Base-by-base conservation (phyloP, 2,113 vertebrate genomes). In the Scolopax mira region DNA sequence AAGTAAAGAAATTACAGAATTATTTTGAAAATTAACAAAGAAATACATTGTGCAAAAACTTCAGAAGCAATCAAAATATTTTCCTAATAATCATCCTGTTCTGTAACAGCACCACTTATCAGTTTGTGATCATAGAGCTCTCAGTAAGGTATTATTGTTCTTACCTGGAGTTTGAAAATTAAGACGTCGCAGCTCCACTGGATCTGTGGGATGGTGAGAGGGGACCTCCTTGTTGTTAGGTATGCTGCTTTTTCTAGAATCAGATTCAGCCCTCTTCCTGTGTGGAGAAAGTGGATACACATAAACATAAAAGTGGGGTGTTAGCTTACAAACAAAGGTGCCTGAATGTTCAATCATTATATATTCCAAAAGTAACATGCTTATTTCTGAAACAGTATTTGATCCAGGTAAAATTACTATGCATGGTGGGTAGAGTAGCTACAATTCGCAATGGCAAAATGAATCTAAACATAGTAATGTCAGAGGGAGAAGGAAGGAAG, bases 161-260 rank as follows among this genome's bases (percentile, higher is more conserved):
- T 98, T 98, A 99, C 99, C 99, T 11, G 99, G 99, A 15, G 99
- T 99, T 97, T 99, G 99, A 97, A 99, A 99, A 98, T 99, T 99
- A 97, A 99, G 99, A 75, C 99, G 98, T 46, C 99, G 98, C 30
- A 99, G 98, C 95, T 99, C 99, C 41, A 99, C 99, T 1, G 99
- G 99, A 83, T 99, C 99, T 25, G 99, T 99, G 80, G 99, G 99
- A 54, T 99, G 98, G 79, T 99, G 99, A 62, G 99, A 98, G 6
- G 99, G 99, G 89, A 99, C 97, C 94, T 99, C 99, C 82, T 99
- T 99, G 97, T 97, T 99, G 97, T 99, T 99, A 28, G 99, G 99
- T 51, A 99, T 98, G 88, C 99, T 99, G 97, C 99, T 99, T 94
- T 99, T 99, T 93, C 99, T 98, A 54, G 99, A 99, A 86, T 99